Evolutionary conservation across 2,113 vertebrate species (phyloP).

Genomic region (Sula dactylatra): DNA sequence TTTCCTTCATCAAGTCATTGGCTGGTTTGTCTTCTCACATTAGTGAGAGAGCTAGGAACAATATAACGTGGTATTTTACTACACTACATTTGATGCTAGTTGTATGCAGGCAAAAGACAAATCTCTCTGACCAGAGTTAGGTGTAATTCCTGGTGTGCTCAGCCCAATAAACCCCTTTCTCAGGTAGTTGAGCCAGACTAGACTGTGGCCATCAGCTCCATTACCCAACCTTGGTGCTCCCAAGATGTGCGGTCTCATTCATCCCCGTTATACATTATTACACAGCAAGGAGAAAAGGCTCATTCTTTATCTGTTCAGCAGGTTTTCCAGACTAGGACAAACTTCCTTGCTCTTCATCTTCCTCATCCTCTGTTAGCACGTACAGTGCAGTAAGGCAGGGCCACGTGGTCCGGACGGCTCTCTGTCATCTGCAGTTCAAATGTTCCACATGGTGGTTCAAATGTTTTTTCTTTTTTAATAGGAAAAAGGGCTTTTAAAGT

Average conservation of each 20-base stretch:
- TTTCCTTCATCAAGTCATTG: background rate
- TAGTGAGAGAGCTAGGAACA: background rate
- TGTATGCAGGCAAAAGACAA: background rate
- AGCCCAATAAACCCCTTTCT: background rate
- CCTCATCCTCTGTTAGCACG: background rate
- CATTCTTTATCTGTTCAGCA: background rate
- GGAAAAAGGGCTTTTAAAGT: background rate
- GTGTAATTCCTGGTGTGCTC: background rate
- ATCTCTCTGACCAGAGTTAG: background rate
- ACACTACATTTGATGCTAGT: background rate
- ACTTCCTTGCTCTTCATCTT: background rate
- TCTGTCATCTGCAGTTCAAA: background rate
- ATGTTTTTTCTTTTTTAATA: background rate
- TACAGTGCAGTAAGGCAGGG: background rate
- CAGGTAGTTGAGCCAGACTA: background rate
- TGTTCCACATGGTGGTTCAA: background rate
- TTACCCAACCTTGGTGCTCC: accelerated
- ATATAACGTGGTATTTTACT: background rate
- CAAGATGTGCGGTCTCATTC: background rate
- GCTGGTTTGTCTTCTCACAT: background rate
- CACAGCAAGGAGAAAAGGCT: background rate
- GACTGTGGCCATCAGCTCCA: background rate
- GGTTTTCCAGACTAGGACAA: background rate
- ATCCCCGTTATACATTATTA: background rate
- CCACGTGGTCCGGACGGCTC: accelerated